Percentiles rank a stretch among this genome's conserved stretches.
These are phyloP conservation scores for Ennomos quercinarius DNA, from an alignment of 2,888 invertebrate species.

Conservation along the genomic window DNA sequence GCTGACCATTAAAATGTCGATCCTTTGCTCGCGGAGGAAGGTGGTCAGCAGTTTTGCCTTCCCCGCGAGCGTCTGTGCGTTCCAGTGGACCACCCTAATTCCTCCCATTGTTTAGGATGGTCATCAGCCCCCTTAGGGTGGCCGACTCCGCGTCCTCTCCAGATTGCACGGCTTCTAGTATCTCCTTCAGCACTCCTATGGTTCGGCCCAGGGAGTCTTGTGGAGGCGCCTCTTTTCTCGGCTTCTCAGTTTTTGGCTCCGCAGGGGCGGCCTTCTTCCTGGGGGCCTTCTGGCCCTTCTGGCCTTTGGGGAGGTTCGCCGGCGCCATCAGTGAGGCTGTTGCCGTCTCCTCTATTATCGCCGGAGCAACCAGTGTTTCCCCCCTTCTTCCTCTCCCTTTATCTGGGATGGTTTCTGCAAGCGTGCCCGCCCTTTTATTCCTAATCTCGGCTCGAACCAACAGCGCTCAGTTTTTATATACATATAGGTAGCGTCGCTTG, in stretches of 20 bases:
- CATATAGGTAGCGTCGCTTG: no score
- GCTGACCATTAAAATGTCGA: constrained; percentile 11
- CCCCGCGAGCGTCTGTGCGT: constrained; percentile 17
- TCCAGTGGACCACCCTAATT: constrained; percentile 15
- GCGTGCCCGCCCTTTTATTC: constrained; percentile 23
- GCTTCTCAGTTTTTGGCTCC: no score
- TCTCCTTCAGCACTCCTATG: constrained; percentile 9
- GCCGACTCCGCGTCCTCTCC: constrained; percentile 10
- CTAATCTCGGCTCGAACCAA: no score
- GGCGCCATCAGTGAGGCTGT: constrained; percentile 5
- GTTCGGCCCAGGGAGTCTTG: constrained; percentile 9
- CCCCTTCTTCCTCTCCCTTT: not conserved
- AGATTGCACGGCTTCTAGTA: constrained; percentile 13
- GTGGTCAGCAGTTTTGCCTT: constrained; percentile 16
- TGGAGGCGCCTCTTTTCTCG: no score
- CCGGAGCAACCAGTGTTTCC: not conserved
- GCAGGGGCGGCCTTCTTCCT: not conserved
- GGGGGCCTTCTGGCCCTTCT: not conserved
- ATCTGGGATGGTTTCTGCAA: constrained; percentile 6
- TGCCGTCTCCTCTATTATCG: constrained; percentile 1
- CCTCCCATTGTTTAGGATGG: constrained; percentile 8
- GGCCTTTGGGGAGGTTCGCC: not conserved
- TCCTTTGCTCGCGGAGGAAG: constrained; percentile 16
- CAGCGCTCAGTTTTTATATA: no score
- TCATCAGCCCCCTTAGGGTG: constrained; percentile 12